Percentiles rank a stretch among this genome's conserved stretches.
Conservation (phyloP, 2,797 vertebrate genomes). For the Lindbergichthys nudifrons region DNA sequence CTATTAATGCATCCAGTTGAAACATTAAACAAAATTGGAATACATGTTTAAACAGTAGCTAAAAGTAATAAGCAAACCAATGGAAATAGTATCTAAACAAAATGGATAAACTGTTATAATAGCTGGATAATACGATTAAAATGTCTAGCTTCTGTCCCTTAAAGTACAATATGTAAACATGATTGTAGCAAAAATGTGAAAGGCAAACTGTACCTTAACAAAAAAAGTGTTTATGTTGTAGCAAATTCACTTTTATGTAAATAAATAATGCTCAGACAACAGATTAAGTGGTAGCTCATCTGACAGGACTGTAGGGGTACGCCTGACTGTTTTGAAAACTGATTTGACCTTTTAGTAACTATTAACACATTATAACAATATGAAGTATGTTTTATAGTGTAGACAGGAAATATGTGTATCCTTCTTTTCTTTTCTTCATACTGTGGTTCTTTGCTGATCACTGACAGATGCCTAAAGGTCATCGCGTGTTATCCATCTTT, state of each 20-base stretch:
- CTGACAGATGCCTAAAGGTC: slow-evolving; percentile 9
- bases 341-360: background rate
- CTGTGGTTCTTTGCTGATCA: slow-evolving; percentile 1
- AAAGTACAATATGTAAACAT: too few relatives aligned
- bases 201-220: background rate
- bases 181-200: too few relatives aligned
- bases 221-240: background rate
- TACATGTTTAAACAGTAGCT: background rate
- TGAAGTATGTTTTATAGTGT: background rate
- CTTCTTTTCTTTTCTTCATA: background rate
- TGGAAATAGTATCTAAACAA: background rate
- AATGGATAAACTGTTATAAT: too few relatives aligned
- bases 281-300: background rate
- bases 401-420: background rate
- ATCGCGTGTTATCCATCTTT: background rate
- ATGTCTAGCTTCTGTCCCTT: too few relatives aligned
- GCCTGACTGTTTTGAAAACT: background rate
- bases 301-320: background rate
- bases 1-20: background rate
- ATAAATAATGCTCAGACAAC: background rate
- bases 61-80: background rate
- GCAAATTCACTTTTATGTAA: background rate
- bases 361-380: background rate
- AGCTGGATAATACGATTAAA: too few relatives aligned
- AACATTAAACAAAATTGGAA: background rate